Base-by-base conservation (phyloP, 35 echinoderm and acorn worm species). In the Acanthaster planci region DNA sequence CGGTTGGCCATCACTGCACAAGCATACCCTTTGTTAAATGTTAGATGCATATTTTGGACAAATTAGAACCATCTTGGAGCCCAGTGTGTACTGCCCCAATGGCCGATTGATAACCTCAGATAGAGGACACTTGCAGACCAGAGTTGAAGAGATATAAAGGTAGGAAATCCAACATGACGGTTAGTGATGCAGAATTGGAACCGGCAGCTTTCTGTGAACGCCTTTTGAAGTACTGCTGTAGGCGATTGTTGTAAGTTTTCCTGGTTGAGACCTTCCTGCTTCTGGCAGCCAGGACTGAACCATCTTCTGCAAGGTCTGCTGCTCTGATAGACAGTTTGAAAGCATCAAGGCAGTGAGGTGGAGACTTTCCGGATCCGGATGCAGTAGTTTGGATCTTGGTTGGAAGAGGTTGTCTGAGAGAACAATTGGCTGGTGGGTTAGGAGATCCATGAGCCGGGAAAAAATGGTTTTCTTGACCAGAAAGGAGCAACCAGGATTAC, bases 31-130 rank as follows among this genome's bases (percentile, higher is more conserved):
- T n/a, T n/a, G n/a, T n/a, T n/a, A n/a, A n/a, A n/a, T n/a, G n/a
- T n/a, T n/a, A n/a, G n/a, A n/a, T n/a, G n/a, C n/a, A n/a, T n/a
- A n/a, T n/a, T n/a, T n/a, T n/a, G n/a, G n/a, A n/a, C n/a, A n/a
- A n/a, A n/a, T n/a, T n/a, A n/a, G 56, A 47, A 0, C 83, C 89
- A 52, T 90, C 77, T 22, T 21, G 23, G 51, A 86, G 75, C 5
- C 89, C 89, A 22, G 30, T 3, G 52, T 91, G 89, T 16, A 91
- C 34, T 2, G 89, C 51, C 15, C 31, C 35, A 54, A 91, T 91
- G 9, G 89, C 89, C 2, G 77, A 91, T 3, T 56, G 31, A 47
- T 91, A 91, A 6, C 56, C 77, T 64, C 39, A 59, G 21, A 91
- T 79, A 2, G 76, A 84, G 2, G 26, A 10, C 14, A 54, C n/a